These are phyloP conservation scores for Sarcophaga caerulescens DNA, from an alignment of 2,888 invertebrate genomes.

Conservation along the genomic window DNA sequence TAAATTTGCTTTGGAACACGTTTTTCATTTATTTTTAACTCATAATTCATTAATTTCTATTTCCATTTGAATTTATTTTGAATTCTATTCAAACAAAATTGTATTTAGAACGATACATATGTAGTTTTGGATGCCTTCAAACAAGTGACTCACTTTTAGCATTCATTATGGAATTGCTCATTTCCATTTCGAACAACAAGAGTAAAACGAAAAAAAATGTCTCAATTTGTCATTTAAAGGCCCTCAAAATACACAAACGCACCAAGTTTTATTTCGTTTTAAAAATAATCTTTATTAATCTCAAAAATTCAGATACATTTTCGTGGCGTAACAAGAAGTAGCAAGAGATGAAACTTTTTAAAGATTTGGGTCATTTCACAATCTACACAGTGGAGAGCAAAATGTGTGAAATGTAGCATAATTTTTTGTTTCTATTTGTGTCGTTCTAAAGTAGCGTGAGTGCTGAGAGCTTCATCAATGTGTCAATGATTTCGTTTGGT, in stretches of 20 bases:
- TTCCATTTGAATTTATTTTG: not conserved
- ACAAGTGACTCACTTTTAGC: slow-evolving; percentile 41
- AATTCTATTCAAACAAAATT: not conserved
- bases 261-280: slow-evolving; percentile 1
- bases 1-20: slow-evolving; percentile 1
- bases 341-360: slow-evolving; percentile 27
- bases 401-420: not conserved
- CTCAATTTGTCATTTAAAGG: slow-evolving; percentile 57
- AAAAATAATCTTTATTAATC: slow-evolving; percentile 41
- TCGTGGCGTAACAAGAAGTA: not conserved
- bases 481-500: too few relatives aligned
- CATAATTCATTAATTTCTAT: not conserved
- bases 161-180: slow-evolving; percentile 15
- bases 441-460: too few relatives aligned
- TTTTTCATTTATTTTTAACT: not conserved
- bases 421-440: too few relatives aligned
- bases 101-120: not conserved
- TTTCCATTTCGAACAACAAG: slow-evolving; percentile 13
- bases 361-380: slow-evolving; percentile 45
- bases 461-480: too few relatives aligned
- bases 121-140: not conserved
- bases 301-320: slow-evolving; percentile 4
- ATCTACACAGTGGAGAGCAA: slow-evolving; percentile 1
- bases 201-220: not conserved
- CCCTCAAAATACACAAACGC: not conserved